These are phyloP conservation scores for Geophilus truncorum DNA, from an alignment of 2,888 invertebrate genomes.

Conservation along the genomic window DNA sequence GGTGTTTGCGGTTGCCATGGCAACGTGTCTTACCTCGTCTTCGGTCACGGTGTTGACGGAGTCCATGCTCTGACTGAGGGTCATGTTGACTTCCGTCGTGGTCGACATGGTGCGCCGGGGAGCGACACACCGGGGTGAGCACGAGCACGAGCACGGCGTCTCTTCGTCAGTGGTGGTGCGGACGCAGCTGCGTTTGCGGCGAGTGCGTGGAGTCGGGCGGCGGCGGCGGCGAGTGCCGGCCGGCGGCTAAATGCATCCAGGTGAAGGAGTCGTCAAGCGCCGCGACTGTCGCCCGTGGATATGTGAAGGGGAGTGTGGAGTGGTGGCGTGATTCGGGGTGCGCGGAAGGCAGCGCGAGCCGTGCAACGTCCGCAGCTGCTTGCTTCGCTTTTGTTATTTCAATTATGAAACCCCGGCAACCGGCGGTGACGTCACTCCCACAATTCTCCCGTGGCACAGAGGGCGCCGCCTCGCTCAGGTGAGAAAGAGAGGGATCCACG, in stretches of 20 bases:
- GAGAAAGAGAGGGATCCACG: not conserved
- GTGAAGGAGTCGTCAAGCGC: constrained; percentile 10
- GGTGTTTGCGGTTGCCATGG: not conserved
- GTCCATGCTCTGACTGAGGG: constrained; percentile 92
- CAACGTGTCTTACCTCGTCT: constrained; percentile 75
- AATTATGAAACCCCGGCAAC: constrained; percentile 35
- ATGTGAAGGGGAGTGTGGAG: not conserved
- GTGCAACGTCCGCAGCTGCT: constrained; percentile 32
- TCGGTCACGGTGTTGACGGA: constrained; percentile 94
- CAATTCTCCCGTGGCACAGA: not conserved
- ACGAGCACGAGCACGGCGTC: not conserved
- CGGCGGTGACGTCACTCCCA: constrained; percentile 31
- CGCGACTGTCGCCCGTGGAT: constrained; percentile 6
- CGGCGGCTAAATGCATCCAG: constrained; percentile 33
- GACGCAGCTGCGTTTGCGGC: constrained; percentile 8
- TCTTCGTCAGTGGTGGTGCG: not conserved
- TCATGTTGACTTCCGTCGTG: constrained; percentile 50
- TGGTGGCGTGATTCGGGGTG: constrained; percentile 5
- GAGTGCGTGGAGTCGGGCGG: constrained; percentile 10
- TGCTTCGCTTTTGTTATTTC: constrained; percentile 32
- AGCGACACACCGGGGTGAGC: not conserved
- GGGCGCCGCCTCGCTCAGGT: constrained; percentile 1
- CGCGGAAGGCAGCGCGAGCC: constrained; percentile 22
- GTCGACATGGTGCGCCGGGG: constrained; percentile 35
- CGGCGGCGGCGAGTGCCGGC: not conserved